Evolutionary conservation across 2,113 vertebrate species (phyloP).

Genomic region (Capreolus pygargus): DNA sequence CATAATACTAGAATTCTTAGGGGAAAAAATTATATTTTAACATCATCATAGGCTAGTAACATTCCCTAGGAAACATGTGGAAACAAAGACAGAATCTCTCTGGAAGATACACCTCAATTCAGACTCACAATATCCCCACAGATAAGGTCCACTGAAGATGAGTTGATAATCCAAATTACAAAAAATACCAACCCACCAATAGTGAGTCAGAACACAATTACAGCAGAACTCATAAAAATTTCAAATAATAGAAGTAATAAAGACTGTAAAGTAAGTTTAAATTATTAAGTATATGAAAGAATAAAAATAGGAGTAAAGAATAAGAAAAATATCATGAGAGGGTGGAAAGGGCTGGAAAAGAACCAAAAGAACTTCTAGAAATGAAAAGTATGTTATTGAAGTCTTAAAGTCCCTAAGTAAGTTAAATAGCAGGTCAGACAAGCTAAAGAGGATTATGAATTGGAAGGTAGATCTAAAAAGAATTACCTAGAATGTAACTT

Average conservation of each 20-base stretch:
- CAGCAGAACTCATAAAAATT: not conserved
- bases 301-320: not conserved
- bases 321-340: not conserved
- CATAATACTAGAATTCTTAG: not conserved
- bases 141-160: not conserved
- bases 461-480: not conserved
- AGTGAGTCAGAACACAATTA: not conserved
- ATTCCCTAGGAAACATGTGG: not conserved
- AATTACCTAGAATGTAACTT: not conserved
- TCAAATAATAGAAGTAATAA: slow-evolving; percentile 14
- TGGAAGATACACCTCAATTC: not conserved
- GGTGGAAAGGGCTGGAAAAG: not conserved
- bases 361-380: not conserved
- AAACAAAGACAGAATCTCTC: not conserved
- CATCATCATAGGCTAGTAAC: not conserved
- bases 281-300: not conserved
- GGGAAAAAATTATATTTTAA: not conserved
- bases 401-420: not conserved
- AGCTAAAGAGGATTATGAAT: not conserved
- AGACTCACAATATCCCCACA: not conserved
- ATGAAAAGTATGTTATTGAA: not conserved
- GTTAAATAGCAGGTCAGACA: not conserved
- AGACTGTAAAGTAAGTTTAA: not conserved
- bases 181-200: not conserved
- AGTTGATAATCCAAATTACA: slow-evolving; percentile 2